Base-by-base conservation (phyloP, 2,888 invertebrate genomes). In the Tachina lurida region DNA sequence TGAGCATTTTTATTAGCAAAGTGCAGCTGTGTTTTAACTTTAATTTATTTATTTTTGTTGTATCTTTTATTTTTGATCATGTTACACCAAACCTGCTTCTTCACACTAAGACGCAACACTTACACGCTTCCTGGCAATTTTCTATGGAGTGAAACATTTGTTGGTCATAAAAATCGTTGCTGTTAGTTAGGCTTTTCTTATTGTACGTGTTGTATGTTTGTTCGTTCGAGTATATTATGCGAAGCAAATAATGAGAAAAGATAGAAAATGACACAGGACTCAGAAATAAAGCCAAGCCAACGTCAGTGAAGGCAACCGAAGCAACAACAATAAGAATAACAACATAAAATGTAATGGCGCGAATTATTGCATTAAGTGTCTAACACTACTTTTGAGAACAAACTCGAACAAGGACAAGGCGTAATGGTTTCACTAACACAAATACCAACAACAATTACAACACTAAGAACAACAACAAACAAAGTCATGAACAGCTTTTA, bases 361-460 rank as follows among this genome's bases (percentile, higher is more conserved):
- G 85, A 85, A 85, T 85, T 85, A 85, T 85, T 85, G 82, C 85
- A 85, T 85, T 85, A 85, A 85, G 78, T 85, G 82, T 82, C 85
- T 85, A 75, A 85, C 82, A 85, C 78, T 74, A 77, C 76, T 71
- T 63, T 82, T 39, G 73, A 73, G 52, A 74, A 84, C 70, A 68
- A 84, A 78, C 67, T 62, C 70, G 56, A 58, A 68, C 81, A 80
- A 70, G 63, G 65, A 84, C 78, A 68, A 60, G 78, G 73, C 84
- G 49, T 79, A 75, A 68, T 74, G 60, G 74, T 56, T 77, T 43
- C 58, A 60, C 41, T 47, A 63, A 74, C 68, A 75, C 22, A 71
- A 75, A 52, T 45, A 22, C 5, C 60, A 54, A 70, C 7, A 84
- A 60, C 52, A 65, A 60, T 75, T 65, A 68, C 39, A 67, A 41